Conservation (phyloP, 1,140 invertebrate species). For the Akabosia matsudoensis region DNA sequence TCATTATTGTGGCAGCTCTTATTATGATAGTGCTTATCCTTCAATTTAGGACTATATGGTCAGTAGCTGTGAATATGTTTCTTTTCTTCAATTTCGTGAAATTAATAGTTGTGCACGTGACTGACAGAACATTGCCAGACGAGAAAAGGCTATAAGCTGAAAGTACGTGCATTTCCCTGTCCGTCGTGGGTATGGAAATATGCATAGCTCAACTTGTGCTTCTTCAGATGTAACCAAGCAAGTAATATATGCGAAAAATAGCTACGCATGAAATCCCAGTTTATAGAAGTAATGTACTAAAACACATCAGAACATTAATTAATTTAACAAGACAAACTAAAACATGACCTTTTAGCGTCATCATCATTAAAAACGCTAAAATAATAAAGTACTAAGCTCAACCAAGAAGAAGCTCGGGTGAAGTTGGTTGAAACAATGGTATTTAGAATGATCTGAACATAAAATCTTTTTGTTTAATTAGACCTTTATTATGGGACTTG, state of each 20-base stretch:
- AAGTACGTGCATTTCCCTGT: background rate
- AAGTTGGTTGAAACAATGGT: slow-evolving; percentile 15
- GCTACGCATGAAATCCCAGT: background rate
- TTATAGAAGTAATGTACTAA: background rate
- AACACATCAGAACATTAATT: background rate
- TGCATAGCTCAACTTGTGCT: background rate
- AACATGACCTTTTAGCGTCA: background rate
- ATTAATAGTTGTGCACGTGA: background rate
- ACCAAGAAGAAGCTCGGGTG: background rate
- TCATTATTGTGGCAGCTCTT: too few relatives aligned
- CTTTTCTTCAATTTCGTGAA: background rate
- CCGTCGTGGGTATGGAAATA: background rate
- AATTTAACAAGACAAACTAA: background rate
- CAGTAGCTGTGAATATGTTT: background rate
- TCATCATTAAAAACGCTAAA: background rate
- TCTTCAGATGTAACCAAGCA: background rate
- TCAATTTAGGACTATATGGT: too few relatives aligned
- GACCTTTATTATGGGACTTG: slow-evolving; percentile 14
- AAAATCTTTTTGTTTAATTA: slow-evolving; percentile 14
- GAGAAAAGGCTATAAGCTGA: background rate
- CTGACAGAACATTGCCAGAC: slow-evolving; percentile 7
- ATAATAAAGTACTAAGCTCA: background rate
- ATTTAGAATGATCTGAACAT: slow-evolving; percentile 9
- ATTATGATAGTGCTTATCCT: too few relatives aligned
- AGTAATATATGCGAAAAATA: background rate